Percentiles rank a stretch among this genome's conserved stretches.
phyloP scores from a whole-genome alignment of 2,888 invertebrate species.

The Polyommatus icarus region DNA sequence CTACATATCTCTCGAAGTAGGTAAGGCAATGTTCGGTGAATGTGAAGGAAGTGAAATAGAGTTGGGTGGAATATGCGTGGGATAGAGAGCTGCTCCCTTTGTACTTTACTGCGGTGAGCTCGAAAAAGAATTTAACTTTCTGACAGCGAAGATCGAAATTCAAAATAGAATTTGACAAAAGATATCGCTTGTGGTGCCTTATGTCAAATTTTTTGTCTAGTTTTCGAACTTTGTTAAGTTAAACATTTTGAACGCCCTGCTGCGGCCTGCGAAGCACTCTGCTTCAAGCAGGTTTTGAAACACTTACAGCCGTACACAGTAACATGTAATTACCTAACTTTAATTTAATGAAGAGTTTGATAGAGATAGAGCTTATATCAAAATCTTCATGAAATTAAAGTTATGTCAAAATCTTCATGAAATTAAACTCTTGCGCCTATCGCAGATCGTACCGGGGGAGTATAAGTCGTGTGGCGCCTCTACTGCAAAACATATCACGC shows the following conservation, averaged over 20 bases:
- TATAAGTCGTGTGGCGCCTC: constrained; percentile 54
- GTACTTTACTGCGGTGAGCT: background rate
- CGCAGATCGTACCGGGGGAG: background rate
- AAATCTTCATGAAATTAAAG: no score
- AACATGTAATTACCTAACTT: no score
- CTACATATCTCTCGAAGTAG: constrained; percentile 69
- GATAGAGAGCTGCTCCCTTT: background rate
- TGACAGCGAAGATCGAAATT: background rate
- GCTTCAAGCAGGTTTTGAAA: no score
- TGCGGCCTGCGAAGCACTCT: no score
- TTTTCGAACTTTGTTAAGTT: no score
- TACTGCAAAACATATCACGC: constrained; percentile 79
- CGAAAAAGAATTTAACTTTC: background rate
- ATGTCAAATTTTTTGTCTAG: no score
- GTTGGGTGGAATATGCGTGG: background rate
- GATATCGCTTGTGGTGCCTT: no score
- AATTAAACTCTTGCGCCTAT: background rate
- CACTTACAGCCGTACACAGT: no score
- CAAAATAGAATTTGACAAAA: background rate
- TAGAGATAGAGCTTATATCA: no score
- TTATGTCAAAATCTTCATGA: no score
- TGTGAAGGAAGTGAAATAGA: constrained; percentile 8
- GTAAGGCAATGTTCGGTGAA: constrained; percentile 38
- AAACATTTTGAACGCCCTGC: no score
- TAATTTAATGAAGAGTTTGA: no score